phyloP scores from a whole-genome alignment of 2,113 vertebrate genomes.

The Mormoops blainvillei region DNA sequence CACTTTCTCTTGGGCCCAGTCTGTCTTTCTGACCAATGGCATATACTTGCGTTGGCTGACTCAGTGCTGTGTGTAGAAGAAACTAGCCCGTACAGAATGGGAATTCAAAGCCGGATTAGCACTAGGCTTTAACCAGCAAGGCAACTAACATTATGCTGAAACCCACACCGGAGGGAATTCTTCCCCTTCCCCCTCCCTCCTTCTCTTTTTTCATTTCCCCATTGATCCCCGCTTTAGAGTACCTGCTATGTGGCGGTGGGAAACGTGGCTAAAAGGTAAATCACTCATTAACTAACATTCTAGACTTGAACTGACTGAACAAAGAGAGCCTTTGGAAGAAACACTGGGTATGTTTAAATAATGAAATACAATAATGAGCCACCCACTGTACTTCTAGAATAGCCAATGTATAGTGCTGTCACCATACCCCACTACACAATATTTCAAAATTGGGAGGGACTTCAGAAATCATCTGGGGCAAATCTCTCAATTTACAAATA shows the following conservation, averaged over 20 bases:
- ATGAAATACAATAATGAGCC: not conserved
- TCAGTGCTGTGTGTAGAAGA: not conserved
- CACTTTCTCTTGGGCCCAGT: not conserved
- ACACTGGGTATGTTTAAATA: not conserved
- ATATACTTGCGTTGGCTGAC: rapidly evolving
- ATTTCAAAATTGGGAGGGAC: not conserved
- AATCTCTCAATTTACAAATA: not conserved
- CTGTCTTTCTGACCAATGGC: not conserved
- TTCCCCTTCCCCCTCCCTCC: not conserved
- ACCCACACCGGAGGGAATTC: not conserved
- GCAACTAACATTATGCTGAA: not conserved
- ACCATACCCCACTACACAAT: not conserved
- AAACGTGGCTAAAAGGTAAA: not conserved
- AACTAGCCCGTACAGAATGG: rapidly evolving
- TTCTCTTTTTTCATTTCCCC: not conserved
- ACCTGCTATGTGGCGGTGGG: not conserved
- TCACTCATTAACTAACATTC: not conserved
- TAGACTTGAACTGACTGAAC: not conserved
- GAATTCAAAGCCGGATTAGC: not conserved
- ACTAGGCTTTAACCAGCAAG: not conserved
- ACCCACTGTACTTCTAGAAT: not conserved
- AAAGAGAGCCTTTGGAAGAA: not conserved
- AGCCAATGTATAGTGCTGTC: not conserved
- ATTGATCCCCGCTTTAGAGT: not conserved
- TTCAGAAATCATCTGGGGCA: not conserved